Conservation (phyloP, 2,888 invertebrate species). For the Gibbula magus region DNA sequence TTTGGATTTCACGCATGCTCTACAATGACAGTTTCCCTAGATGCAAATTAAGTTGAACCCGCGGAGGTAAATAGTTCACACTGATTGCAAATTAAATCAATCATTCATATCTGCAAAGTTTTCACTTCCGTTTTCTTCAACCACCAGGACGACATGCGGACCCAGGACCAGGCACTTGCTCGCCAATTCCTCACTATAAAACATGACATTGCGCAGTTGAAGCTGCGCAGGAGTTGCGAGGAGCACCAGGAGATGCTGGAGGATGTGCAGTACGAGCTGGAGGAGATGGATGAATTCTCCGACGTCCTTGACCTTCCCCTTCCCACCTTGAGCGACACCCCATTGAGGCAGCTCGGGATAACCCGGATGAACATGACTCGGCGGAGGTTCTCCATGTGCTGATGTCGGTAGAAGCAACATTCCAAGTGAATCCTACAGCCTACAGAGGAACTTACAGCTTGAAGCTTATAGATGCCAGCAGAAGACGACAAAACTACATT, state of each 20-base stretch:
- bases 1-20: too few relatives aligned
- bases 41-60: too few relatives aligned
- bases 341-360: slow-evolving; percentile 57
- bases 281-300: slow-evolving; percentile 59
- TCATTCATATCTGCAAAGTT: slow-evolving; percentile 31
- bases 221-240: slow-evolving; percentile 65
- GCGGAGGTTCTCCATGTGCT: slow-evolving; percentile 67
- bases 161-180: slow-evolving; percentile 67
- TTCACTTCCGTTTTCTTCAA: too few relatives aligned
- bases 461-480: background rate
- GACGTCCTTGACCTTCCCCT: slow-evolving; percentile 65
- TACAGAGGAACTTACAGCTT: background rate
- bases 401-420: background rate
- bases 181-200: slow-evolving; percentile 63
- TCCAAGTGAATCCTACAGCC: background rate
- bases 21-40: too few relatives aligned
- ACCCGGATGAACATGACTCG: slow-evolving; percentile 61
- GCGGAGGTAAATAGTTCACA: too few relatives aligned
- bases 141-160: slow-evolving; percentile 64
- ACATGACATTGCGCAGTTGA: slow-evolving; percentile 67
- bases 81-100: too few relatives aligned
- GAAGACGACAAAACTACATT: background rate
- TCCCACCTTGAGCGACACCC: slow-evolving; percentile 44
- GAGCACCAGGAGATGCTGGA: slow-evolving; percentile 69
- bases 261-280: slow-evolving; percentile 66